Evolutionary conservation across 2,888 invertebrate species (phyloP).

Genomic region (Rhopalosiphum nymphaeae): DNA sequence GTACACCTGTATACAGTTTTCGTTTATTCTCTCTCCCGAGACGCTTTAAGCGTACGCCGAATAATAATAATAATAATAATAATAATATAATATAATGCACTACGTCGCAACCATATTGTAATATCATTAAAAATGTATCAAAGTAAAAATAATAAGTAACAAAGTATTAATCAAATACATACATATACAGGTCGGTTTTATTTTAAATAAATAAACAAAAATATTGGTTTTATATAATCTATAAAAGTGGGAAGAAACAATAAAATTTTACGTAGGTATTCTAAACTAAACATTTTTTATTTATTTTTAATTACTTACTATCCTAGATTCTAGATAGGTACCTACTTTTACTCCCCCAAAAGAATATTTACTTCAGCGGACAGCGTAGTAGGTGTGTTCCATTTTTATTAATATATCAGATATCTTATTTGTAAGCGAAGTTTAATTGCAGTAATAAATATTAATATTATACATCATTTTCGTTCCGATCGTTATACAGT

Average conservation of each 20-base stretch:
- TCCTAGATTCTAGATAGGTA: neutral
- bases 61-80: neutral
- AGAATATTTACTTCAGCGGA: neutral
- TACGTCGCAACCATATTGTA: neutral
- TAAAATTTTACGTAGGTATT: neutral
- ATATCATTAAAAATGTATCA: neutral
- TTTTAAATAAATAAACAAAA: neutral
- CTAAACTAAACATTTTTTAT: neutral
- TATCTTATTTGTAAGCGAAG: neutral
- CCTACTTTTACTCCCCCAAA: neutral
- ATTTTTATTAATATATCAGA: neutral
- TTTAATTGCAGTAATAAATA: neutral
- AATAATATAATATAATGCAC: neutral
- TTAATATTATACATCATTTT: neutral
- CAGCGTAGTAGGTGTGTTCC: neutral
- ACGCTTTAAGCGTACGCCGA: neutral
- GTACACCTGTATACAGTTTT: neutral
- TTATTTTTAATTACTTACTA: neutral
- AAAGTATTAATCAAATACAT: neutral
- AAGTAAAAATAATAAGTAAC: neutral
- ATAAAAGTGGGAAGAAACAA: neutral
- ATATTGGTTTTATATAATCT: neutral
- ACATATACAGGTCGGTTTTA: neutral
- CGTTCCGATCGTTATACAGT: neutral
- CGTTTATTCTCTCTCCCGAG: neutral